These are phyloP conservation scores for Hylomyscus alleni DNA, from an alignment of 2,797 vertebrate species.

Conservation along the genomic window DNA sequence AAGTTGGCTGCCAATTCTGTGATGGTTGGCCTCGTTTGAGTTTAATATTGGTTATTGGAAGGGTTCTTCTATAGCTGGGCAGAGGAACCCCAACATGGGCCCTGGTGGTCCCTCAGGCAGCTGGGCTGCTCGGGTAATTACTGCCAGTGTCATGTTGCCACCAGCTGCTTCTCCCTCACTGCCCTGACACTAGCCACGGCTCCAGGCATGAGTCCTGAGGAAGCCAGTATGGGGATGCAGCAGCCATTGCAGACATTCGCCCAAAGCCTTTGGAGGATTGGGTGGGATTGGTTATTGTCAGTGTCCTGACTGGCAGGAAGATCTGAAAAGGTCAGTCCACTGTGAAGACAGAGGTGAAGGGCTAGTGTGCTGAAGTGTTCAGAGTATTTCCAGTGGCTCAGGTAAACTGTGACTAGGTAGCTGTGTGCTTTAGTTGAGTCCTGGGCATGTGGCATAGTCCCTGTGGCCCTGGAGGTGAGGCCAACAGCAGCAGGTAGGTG, in stretches of 20 bases:
- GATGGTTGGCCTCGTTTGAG: rapidly evolving
- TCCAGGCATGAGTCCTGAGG: not conserved
- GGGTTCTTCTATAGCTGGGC: not conserved
- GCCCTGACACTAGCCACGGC: not conserved
- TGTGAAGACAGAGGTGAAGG: not conserved
- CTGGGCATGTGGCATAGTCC: not conserved
- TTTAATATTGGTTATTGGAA: not conserved
- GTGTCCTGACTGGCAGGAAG: not conserved
- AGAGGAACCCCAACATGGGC: not conserved
- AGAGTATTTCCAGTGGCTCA: not conserved
- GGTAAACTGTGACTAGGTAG: not conserved
- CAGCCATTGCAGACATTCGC: not conserved
- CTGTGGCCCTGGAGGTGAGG: not conserved
- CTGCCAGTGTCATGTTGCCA: not conserved
- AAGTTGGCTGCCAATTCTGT: rapidly evolving
- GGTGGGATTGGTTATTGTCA: not conserved
- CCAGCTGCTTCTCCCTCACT: not conserved
- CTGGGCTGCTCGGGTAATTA: rapidly evolving
- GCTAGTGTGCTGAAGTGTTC: rapidly evolving
- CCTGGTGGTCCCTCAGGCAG: rapidly evolving
- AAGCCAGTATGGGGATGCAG: not conserved
- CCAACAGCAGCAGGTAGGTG: not conserved
- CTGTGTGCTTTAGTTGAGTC: not conserved
- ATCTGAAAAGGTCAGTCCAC: too few relatives aligned
- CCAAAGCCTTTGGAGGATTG: not conserved